Conservation (phyloP, 1,140 invertebrate species). For the Cyclargus thomasi region DNA sequence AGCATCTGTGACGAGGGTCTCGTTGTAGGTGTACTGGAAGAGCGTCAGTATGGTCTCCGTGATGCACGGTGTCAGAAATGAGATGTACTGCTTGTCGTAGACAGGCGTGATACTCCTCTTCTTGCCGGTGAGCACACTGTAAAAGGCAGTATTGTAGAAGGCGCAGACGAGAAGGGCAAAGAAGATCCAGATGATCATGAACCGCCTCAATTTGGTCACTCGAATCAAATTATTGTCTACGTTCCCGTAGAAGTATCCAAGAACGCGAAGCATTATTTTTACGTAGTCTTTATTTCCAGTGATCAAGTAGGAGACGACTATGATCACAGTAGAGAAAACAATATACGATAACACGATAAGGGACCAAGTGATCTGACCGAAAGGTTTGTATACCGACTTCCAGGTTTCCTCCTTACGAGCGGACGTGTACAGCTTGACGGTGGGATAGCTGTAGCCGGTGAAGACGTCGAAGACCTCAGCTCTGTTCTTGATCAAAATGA, state of each 20-base stretch:
- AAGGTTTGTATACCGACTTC: slow-evolving; percentile 14
- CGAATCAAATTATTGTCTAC: slow-evolving; percentile 13
- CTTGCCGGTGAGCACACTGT: slow-evolving; percentile 19
- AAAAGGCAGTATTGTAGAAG: slow-evolving; percentile 21
- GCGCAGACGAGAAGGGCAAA: slow-evolving; percentile 8
- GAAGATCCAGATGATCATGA: slow-evolving; percentile 17
- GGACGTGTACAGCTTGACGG: slow-evolving; percentile 11
- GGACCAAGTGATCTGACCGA: not conserved
- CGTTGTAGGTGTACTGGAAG: slow-evolving; percentile 12
- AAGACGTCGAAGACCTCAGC: slow-evolving; percentile 7
- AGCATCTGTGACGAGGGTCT: slow-evolving; percentile 2
- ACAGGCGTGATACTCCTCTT: not conserved
- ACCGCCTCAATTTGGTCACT: not conserved
- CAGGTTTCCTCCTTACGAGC: slow-evolving; percentile 8
- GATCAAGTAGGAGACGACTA: not conserved
- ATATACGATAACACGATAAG: slow-evolving; percentile 12
- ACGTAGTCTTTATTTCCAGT: not conserved
- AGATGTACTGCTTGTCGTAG: slow-evolving; percentile 14
- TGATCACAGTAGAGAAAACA: not conserved
- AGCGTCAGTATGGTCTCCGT: not conserved
- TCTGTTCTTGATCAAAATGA: slow-evolving; percentile 11
- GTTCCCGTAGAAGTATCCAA: slow-evolving; percentile 15
- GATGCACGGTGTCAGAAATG: slow-evolving; percentile 18
- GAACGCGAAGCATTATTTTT: not conserved
- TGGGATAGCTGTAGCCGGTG: slow-evolving; percentile 13